phyloP scores from a whole-genome alignment of 2,888 invertebrate genomes.

The Drosophila diplacantha region DNA sequence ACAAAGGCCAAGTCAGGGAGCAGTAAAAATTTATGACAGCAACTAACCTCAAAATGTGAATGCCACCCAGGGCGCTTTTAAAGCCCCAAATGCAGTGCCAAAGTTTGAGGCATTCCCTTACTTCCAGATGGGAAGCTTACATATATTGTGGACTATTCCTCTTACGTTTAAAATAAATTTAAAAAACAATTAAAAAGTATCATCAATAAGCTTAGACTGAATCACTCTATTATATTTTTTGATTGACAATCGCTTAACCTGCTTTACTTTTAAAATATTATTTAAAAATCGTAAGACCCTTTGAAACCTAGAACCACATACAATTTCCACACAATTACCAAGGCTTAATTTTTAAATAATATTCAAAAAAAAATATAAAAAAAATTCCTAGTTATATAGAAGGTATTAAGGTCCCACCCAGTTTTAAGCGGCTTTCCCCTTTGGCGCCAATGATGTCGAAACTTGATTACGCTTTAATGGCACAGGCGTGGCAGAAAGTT shows the following conservation, averaged over 20 bases:
- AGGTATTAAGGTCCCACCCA: slow-evolving; percentile 9
- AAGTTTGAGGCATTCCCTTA: slow-evolving; percentile 34
- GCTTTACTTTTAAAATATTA: neutral
- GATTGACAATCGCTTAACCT: too few relatives aligned
- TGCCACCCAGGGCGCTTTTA: slow-evolving; percentile 56
- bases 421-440: slow-evolving; percentile 21
- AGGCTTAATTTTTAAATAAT: neutral
- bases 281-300: neutral
- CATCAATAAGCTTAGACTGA: too few relatives aligned
- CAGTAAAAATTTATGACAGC: slow-evolving; percentile 68
- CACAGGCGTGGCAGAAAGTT: slow-evolving; percentile 59
- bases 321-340: too few relatives aligned
- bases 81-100: slow-evolving; percentile 42
- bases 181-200: too few relatives aligned
- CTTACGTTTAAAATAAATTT: too few relatives aligned
- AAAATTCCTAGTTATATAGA: neutral
- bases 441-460: slow-evolving; percentile 60
- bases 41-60: slow-evolving; percentile 62
- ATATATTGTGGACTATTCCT: neutral
- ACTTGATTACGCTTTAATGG: slow-evolving; percentile 69
- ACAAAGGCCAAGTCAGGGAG: slow-evolving; percentile 41
- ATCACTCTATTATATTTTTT: too few relatives aligned
- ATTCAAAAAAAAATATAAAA: accelerated
- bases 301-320: neutral
- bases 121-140: neutral